Percentiles rank a stretch among this genome's conserved stretches.
Conservation (phyloP, 2,113 vertebrate species). For the Eurypyga helias region DNA sequence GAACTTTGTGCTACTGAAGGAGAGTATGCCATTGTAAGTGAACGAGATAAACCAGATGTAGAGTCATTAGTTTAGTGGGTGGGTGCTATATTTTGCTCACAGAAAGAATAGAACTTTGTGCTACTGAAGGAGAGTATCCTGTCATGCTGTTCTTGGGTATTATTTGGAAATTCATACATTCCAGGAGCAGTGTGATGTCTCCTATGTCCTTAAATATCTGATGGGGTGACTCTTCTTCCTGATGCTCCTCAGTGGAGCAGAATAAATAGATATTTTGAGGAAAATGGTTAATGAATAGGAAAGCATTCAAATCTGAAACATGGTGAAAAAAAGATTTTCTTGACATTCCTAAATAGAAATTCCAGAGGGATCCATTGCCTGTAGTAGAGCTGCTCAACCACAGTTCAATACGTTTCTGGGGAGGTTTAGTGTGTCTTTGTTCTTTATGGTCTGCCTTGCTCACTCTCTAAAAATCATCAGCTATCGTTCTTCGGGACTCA, state of each 20-base stretch:
- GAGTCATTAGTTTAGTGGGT: conserved; percentile 48
- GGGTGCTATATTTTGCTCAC: conserved; percentile 47
- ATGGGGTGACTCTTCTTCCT: conserved; percentile 5
- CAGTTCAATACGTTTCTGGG: neutral
- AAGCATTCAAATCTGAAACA: neutral
- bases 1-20: conserved; percentile 44
- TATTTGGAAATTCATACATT: neutral
- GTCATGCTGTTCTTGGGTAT: neutral
- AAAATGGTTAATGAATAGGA: neutral
- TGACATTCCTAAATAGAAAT: neutral
- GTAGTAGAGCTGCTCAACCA: neutral
- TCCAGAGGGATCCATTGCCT: neutral
- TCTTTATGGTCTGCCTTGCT: neutral
- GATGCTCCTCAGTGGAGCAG: neutral
- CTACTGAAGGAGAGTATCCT: conserved; percentile 57
- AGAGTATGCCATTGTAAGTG: conserved; percentile 37
- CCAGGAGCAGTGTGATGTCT: conserved; percentile 8
- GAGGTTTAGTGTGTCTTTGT: neutral
- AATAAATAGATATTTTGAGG: neutral
- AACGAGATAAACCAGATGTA: conserved; percentile 47
- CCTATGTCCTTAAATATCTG: conserved; percentile 6
- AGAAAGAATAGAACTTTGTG: conserved; percentile 53
- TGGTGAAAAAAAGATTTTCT: neutral
- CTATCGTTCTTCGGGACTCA: neutral
- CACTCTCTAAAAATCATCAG: neutral